Base-by-base conservation (phyloP, 2,888 invertebrate species). In the Tenthredo notha region DNA sequence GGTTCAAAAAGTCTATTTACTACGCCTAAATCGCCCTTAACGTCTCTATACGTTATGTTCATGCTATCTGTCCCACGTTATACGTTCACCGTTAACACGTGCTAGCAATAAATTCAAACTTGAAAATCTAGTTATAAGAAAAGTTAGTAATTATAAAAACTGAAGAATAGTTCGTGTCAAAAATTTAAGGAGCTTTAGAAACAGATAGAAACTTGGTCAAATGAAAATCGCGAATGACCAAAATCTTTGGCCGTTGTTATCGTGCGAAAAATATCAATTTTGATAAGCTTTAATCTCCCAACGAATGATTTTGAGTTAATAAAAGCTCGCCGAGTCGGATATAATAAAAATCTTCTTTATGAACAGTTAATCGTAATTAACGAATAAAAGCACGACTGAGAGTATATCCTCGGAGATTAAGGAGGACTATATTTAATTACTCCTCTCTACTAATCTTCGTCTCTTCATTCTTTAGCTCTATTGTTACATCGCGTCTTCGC, bases 281-380 rank as follows among this genome's bases (percentile, higher is more conserved):
- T 18, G 18, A 29, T 67, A 7, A 25, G 47, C 74, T 74, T 74
- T 12, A 43, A 74, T 33, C 67, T 67, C 18, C 1, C 33, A 18
- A 33, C 10, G 54, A 29, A 77, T 50, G 25, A 50, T 50, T 50
- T 77, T 50, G 33, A 77, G 50, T 29, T 29, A 5, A 47, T 47
- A 65, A 43, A 80, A 15, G 37, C 25, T 58, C 40, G n/a, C 43
- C 37, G n/a, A 80, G 43, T 61, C 21, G 61, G 61, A 43, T 80
- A 33, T 80, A 33, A 54, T 33, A 54, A 77, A 12, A 58, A 25
- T 40, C 80, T 10, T 80, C 77, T 80, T 77, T 40, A 77, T 29
- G 77, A 29, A 15, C 61, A 29, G 80, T 61, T 80, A 80, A 61
- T 58, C 43, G 80, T 80, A 80, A 80, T 80, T 80, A 80, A 65